phyloP scores from a whole-genome alignment of 2,113 vertebrate species.

The Engystomops pustulosus region DNA sequence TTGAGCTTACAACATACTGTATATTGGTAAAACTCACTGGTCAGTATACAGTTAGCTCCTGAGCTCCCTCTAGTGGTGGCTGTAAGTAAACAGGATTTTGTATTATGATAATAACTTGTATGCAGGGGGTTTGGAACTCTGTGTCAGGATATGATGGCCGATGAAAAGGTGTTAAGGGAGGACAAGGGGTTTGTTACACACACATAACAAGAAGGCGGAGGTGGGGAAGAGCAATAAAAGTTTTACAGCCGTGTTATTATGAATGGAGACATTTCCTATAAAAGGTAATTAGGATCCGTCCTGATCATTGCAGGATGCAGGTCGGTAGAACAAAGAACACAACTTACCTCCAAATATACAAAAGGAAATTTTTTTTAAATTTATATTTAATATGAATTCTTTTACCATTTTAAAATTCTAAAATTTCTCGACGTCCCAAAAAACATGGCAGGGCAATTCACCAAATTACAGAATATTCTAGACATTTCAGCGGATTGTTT shows the following conservation, averaged over 20 bases:
- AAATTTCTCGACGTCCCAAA: neutral
- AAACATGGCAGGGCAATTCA: too few species aligned
- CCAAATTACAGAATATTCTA: neutral
- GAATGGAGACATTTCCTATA: neutral
- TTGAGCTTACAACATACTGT: too few species aligned
- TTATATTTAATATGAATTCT: neutral
- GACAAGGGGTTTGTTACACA: too few species aligned
- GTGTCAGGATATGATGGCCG: too few species aligned
- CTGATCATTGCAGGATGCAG: neutral
- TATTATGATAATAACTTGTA: too few species aligned
- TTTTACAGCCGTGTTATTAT: neutral
- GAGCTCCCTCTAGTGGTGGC: too few species aligned
- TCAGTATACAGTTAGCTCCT: too few species aligned
- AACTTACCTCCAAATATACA: neutral
- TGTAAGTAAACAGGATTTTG: too few species aligned
- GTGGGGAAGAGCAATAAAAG: neutral
- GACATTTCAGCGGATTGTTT: neutral
- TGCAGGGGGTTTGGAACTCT: too few species aligned
- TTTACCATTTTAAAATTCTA: neutral
- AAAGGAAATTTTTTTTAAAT: neutral
- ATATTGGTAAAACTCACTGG: too few species aligned
- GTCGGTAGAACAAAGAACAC: too few species aligned
- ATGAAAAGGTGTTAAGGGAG: too few species aligned
- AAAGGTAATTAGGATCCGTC: neutral
- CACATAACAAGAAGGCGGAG: neutral